Evolutionary conservation across 2,888 invertebrate genomes (phyloP), one percentile per base, ranked within the genome.

Genomic region (Seira sanloemensis): DNA sequence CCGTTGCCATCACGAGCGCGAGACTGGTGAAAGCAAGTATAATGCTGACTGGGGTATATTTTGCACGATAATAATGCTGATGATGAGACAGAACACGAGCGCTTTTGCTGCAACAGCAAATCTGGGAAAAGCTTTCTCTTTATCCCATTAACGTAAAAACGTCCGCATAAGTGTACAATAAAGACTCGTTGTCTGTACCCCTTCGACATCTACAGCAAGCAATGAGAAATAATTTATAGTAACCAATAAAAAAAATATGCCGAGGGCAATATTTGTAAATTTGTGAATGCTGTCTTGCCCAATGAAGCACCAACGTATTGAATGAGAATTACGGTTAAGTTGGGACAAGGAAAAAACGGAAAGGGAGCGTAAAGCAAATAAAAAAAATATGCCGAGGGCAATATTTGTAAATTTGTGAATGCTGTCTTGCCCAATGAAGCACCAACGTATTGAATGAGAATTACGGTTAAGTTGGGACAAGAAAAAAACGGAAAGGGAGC

Each of bases 11-110:
- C n/a, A n/a, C 50, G 66, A 71, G 18, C 50, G 50, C 50, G 26
- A 69, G 67, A 26, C 24, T 19, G 54, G 58, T 58, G 68, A 54
- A 77, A 69, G 58, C 67, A 68, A 78, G 46, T 78, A 78, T 71
- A 78, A 71, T 72, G 78, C 78, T 78, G 78, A 78, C 50, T 69
- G n/a, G 27, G 71, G 46, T 69, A 19, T n/a, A n/a, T 50, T 50
- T 50, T 50, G 12, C 50, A 12, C n/a, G 2, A 12, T 18, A 7
- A 2, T 50, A 37, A 12, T 50, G 27, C 23, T 58, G 23, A 37
- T 71, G 46, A 71, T 71, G 71, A 19, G 18, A 71, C 19, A 7
- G 12, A 37, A 37, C 37, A 37, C 37, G 37, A 37, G 37, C 37
- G 37, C 37, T 37, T 37, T 37, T 12, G 37, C 37, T 37, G 37